Conservation (phyloP, 2,113 vertebrate genomes). For the Mesembrinibis cayennensis region DNA sequence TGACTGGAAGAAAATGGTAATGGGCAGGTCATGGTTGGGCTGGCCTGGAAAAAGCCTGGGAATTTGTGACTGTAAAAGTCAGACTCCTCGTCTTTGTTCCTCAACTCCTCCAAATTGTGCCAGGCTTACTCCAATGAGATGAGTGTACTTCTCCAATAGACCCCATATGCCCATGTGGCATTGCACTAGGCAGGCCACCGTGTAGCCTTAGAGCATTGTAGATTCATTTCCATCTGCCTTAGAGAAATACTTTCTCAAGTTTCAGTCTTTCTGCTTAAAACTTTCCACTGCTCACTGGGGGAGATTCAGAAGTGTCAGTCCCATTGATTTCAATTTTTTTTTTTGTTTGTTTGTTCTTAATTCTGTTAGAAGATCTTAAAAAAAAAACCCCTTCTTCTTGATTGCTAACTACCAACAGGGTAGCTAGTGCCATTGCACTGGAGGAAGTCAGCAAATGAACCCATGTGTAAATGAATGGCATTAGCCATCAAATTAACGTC, state of each 20-base stretch:
- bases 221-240: background rate
- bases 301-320: background rate
- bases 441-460: constrained; percentile 8
- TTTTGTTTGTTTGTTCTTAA: background rate
- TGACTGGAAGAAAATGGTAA: background rate
- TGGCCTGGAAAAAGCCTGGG: background rate
- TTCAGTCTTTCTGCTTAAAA: background rate
- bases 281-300: background rate
- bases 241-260: background rate
- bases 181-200: background rate
- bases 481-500: constrained; percentile 46
- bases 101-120: background rate
- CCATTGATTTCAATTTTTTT: background rate
- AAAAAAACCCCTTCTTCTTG: background rate
- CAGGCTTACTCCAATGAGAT: background rate
- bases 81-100: background rate
- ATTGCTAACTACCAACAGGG: background rate
- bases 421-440: background rate
- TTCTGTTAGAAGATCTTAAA: background rate
- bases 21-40: background rate
- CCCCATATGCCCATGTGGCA: no score
- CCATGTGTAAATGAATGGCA: constrained; percentile 21
- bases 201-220: background rate
- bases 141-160: rapidly evolving
- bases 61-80: background rate